Evolutionary conservation across 2,888 invertebrate genomes (phyloP), one percentile per base, ranked within the genome.

Genomic region (Macroteleia sp.): DNA sequence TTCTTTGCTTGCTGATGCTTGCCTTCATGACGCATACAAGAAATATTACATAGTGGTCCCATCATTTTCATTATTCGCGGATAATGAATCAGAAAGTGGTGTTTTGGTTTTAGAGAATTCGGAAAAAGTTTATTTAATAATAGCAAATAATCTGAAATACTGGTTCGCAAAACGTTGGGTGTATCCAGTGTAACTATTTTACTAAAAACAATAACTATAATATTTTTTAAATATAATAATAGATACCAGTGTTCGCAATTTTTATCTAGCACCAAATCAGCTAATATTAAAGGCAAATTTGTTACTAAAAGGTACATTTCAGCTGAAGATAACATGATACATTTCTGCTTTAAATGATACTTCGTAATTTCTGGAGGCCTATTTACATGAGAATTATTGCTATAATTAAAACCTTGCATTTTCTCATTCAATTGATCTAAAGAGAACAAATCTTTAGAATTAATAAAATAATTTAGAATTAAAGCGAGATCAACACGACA

Each of bases 231-330:
- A 34, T 6, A 4, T 34, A 50, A 32, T n/a, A 78, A 59, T 19
- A 82, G 12, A 3, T 52, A 5, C 81, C 81, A 81, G n/a, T 73
- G 20, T 9, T 52, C 25, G 66, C 71, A 50, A n/a, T 70, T 52
- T 69, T 48, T 16, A 32, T 32, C 54, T 17, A 78, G 62, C 10
- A 82, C 34, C 9, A 77, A 56, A 41, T 80, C 64, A 19, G 79
- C 81, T 19, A 80, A 46, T 22, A 82, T 79, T 1, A 83, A 56
- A 42, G 41, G 19, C 19, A 81, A 56, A 50, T 69, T 67, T 12
- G 54, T 25, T 8, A 79, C 44, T 2, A 81, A 50, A 28, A 30
- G 30, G 5, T 48, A 48, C 48, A 48, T 50, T 50, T 50, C 50
- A 9, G 50, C 50, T 6, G 32, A 32, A 32, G 50, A 79, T 20